Evolutionary conservation across 1,140 invertebrate genomes (phyloP), one percentile per base, ranked within the genome.

Genomic region (Chionoecetes opilio): DNA sequence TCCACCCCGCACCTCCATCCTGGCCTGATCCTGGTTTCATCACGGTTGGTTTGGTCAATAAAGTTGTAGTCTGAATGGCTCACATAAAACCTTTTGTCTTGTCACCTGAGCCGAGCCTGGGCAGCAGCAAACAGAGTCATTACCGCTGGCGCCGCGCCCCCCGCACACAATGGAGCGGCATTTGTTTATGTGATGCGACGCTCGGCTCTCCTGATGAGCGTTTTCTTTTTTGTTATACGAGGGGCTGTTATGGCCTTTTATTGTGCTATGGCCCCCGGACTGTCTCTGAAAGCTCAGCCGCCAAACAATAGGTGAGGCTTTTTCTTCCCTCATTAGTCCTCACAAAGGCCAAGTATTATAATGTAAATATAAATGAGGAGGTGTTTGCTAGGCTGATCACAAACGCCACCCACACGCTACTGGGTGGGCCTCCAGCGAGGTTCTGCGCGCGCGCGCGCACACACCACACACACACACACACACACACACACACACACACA

Each of bases 91-190:
- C 89, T 91, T 91, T 91, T 91, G 89, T 91, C 38, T 91, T 53
- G 46, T 75, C 89, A 91, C 89, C 89, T 91, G 89, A 91, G 63
- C 89, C 9, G 89, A 75, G 89, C 46, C 89, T 75, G 89, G 46
- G 46, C 89, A 91, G 89, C 46, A 91, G 89, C 89, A 91, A 91
- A 75, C 89, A 91, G 89, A 32, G 89, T 91, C 89, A 91, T 91
- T 91, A 91, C 89, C 89, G 31, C 89, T 35, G 88, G 31, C 89
- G 41, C 89, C n/a, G 46, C 53, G 46, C 53, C 63, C 89, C 29
- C n/a, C 32, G 21, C 14, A 91, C 89, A 91, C 89, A 91, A 91
- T 75, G 46, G 89, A n/a, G 21, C 63, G 46, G 89, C 26, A 63
- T 17, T 91, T 91, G 89, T 91, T 91, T 91, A 53, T 91, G 17